Evolutionary conservation across 2,113 vertebrate species (phyloP), one percentile per base, ranked within the genome.

Genomic region (Dendropsophus ebraccatus): DNA sequence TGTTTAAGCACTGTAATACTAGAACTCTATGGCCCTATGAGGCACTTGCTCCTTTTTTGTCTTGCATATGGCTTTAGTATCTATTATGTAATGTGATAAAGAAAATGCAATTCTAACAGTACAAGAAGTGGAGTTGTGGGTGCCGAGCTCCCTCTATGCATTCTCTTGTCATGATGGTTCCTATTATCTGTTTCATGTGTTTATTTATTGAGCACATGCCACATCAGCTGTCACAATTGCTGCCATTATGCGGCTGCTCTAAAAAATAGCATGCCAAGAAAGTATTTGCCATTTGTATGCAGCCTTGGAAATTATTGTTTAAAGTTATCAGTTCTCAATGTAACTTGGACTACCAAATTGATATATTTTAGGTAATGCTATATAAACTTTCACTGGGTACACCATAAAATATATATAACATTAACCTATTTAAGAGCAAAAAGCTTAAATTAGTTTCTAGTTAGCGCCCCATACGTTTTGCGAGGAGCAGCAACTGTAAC

Each of bases 191-290:
- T 62, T 19, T 45, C 23, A 65, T 0, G 58, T 60, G 32, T 81
- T 80, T 56, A 23, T 4, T 78, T 81, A n/a, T n/a, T n/a, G n/a
- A n/a, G 78, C 78, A 62, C 54, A 25, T 19, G 35, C 52, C 49
- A 54, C 23, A 41, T 35, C 77, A 80, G 56, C 56, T 81, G 78
- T 62, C 45, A 49, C 9, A 14, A 47, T 74, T n/a, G 16, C 41
- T 16, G 35, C 35, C 50, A 56, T 58, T 56, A 5, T 54, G 16
- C 10, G 76, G 17, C 30, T 28, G 73, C n/a, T 50, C n/a, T 50
- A 70, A 2, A 10, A 70, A 37, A 32, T 9, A 50, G 73, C 37
- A 28, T 76, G 45, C 73, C 73, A 76, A 76, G 47, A 30, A 50
- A 50, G 37, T 32, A 70, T 2, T 7, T 50, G 12, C 2, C 45